Evolutionary conservation across 2,888 invertebrate genomes (phyloP).

Genomic region (Deilephila elpenor): DNA sequence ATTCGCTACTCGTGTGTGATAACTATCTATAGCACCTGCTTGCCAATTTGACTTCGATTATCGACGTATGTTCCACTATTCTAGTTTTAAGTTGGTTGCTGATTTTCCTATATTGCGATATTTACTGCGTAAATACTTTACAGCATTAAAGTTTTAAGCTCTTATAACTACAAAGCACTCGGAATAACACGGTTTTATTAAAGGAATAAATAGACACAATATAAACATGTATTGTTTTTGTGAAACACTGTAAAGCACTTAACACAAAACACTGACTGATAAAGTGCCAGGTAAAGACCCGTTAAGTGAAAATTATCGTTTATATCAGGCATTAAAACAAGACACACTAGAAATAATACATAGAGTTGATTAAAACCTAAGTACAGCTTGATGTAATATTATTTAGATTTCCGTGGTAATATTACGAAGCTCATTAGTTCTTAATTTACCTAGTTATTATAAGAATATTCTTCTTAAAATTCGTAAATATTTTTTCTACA

Average conservation of each 20-base stretch:
- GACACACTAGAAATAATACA: not conserved
- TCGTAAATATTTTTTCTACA: too few species aligned
- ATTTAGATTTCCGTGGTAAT: too few species aligned
- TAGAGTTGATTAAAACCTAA: not conserved
- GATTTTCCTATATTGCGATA: not conserved
- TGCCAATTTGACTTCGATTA: not conserved
- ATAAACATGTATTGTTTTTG: not conserved
- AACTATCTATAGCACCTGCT: not conserved
- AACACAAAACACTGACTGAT: slow-evolving; percentile 11
- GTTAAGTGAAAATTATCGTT: slow-evolving; percentile 9
- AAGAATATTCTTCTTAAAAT: too few species aligned
- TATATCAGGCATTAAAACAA: slow-evolving; percentile 2
- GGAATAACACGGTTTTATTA: too few species aligned
- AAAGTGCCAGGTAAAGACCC: slow-evolving; percentile 18
- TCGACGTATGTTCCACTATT: not conserved
- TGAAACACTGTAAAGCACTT: slow-evolving; percentile 21
- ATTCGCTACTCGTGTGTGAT: slow-evolving; percentile 16
- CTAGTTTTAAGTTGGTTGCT: not conserved
- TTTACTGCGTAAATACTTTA: not conserved
- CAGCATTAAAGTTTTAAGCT: too few species aligned
- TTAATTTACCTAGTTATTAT: not conserved
- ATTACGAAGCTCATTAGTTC: not conserved
- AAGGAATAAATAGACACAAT: not conserved
- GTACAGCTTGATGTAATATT: not conserved
- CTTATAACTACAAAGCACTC: too few species aligned